A percentile compares a stretch with the other conserved stretches of the same genome.
Conservation (phyloP, 2,888 invertebrate genomes). For the Lycia hirtaria region DNA sequence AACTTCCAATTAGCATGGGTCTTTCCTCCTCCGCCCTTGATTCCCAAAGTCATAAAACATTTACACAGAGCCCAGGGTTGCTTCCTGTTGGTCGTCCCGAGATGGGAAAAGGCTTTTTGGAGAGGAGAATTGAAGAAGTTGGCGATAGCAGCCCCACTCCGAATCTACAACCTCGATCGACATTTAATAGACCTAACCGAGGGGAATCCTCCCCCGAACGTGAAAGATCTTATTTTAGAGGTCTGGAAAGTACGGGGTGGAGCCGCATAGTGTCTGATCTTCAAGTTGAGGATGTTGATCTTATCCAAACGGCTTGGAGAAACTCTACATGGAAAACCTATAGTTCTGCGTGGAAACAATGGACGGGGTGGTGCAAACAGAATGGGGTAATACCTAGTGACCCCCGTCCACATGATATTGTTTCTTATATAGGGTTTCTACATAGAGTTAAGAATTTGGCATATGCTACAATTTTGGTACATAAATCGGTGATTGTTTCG, state of each 20-base stretch:
- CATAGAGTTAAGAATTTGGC: background rate
- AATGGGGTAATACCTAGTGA: constrained; percentile 1
- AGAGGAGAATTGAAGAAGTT: constrained; percentile 33
- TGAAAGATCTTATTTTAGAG: constrained; percentile 33
- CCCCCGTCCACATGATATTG: background rate
- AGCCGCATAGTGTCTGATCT: constrained; percentile 4
- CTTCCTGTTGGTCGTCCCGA: constrained; percentile 35
- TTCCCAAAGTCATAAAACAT: constrained; percentile 36
- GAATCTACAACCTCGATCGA: constrained; percentile 18
- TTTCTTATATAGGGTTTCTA: background rate
- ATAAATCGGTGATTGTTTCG: background rate
- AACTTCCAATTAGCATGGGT: constrained; percentile 35
- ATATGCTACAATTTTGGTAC: background rate
- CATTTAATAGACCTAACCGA: constrained; percentile 37
- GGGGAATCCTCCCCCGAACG: constrained; percentile 20
- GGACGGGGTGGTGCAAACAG: constrained; percentile 36
- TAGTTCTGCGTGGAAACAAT: constrained; percentile 33
- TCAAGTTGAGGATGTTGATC: background rate
- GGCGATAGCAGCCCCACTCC: constrained; percentile 27
- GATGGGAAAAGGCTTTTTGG: constrained; percentile 38
- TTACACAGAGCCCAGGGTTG: constrained; percentile 32
- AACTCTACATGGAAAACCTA: constrained; percentile 34
- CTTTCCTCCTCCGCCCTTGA: constrained; percentile 41
- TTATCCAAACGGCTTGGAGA: constrained; percentile 31
- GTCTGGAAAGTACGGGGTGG: constrained; percentile 47